Base-by-base conservation (phyloP, 2,797 vertebrate genomes). In the Liparis tanakae region DNA sequence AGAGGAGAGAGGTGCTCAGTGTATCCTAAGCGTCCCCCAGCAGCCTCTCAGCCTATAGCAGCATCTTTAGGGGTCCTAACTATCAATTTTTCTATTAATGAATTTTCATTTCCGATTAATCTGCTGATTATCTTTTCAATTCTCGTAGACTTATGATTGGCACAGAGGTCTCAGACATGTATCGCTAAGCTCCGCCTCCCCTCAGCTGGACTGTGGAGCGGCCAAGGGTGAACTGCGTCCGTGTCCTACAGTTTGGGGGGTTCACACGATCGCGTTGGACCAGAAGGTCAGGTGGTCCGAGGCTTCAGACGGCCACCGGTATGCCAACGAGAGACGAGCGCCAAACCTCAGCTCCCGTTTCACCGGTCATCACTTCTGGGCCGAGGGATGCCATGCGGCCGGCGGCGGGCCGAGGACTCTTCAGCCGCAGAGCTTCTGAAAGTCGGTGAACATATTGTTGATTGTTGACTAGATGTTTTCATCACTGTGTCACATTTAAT, bases 261-360 rank as follows among this genome's bases (percentile, higher is more conserved):
- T 56, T 51, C 81, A 84, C n/a, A n/a, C n/a, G n/a, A n/a, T n/a
- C n/a, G n/a, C n/a, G n/a, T n/a, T n/a, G n/a, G 82, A 74, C 33
- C 20, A 71, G 78, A 90, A 90, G 89, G 88, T 88, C 85, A 81
- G 81, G 73, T 41, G 12, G 76, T 65, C 58, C 79, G n/a, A 60
- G 22, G 71, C 74, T 88, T 81, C 67, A 74, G 67, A 58, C 70
- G 25, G 44, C 51, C 37, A 57, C 43, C 70, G 50, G 79, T 71
- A 89, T 89, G 89, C 63, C 76, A 85, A 85, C 13, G 50, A 76
- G 85, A 87, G 83, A 78, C 86, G n/a, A 61, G 83, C 22, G 88
- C 85, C 75, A 91, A 91, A 90, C 85, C 88, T 80, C 81, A 87
- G 76, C 69, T 89, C 70, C 54, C 3, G 61, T 91, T 88, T 90